Conservation (phyloP, 2,113 vertebrate genomes). For the Anhinga rufa region DNA sequence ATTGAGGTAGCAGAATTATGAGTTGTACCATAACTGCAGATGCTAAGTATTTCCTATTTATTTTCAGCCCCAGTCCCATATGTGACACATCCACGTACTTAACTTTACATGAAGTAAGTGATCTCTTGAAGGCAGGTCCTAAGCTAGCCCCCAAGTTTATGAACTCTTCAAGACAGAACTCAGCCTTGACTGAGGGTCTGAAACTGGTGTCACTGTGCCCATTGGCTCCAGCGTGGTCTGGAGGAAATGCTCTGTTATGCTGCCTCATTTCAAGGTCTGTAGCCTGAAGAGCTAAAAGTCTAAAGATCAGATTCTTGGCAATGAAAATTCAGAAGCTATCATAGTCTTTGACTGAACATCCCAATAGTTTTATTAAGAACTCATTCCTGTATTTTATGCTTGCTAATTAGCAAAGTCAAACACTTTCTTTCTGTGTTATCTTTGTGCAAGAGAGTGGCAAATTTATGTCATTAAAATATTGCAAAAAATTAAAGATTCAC, state of each 20-base stretch:
- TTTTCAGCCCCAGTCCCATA: background rate
- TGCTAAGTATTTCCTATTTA: background rate
- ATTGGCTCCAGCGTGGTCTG: background rate
- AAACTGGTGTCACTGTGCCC: background rate
- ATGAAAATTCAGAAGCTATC: background rate
- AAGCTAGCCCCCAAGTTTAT: background rate
- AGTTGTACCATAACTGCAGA: too few relatives aligned
- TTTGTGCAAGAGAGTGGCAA: slow-evolving; percentile 49
- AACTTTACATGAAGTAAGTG: background rate
- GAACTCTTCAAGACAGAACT: background rate
- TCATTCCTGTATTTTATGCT: background rate
- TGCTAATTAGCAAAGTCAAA: slow-evolving; percentile 27
- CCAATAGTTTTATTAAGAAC: background rate
- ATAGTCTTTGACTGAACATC: background rate
- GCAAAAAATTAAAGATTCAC: background rate
- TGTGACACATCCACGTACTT: background rate
- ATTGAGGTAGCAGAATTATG: background rate
- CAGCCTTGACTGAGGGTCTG: background rate
- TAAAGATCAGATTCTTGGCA: background rate
- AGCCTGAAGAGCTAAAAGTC: background rate
- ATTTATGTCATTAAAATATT: slow-evolving; percentile 8
- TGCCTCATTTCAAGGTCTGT: background rate
- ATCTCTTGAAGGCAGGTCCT: background rate
- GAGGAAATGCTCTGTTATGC: background rate
- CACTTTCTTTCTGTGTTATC: slow-evolving; percentile 9